Percentiles rank a stretch among this genome's conserved stretches.
phyloP scores from a whole-genome alignment of 2,113 vertebrate genomes.

The Ictalurus furcatus region DNA sequence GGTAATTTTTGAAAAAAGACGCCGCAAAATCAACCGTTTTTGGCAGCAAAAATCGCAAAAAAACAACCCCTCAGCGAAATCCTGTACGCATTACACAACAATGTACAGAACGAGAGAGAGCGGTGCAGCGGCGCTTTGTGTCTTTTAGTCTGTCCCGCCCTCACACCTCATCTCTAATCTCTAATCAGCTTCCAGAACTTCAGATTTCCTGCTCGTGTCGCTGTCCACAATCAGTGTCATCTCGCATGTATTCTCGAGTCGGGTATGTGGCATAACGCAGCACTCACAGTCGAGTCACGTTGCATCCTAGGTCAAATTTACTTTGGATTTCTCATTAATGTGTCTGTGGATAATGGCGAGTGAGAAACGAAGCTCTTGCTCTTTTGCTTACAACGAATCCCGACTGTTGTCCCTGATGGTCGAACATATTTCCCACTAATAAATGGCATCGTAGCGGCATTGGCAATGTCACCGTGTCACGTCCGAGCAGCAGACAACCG shows the following conservation, averaged over 20 bases:
- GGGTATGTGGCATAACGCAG: not conserved
- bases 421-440: not conserved
- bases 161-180: not conserved
- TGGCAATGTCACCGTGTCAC: not conserved
- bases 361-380: not conserved
- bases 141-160: not conserved
- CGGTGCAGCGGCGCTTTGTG: too few relatives aligned
- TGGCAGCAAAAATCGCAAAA: too few relatives aligned
- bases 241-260: too few relatives aligned
- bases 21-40: too few relatives aligned
- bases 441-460: not conserved
- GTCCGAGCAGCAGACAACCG: not conserved
- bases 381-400: not conserved
- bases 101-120: too few relatives aligned
- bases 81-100: too few relatives aligned
- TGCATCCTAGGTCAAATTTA: not conserved
- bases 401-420: not conserved
- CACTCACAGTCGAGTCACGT: not conserved
- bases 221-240: not conserved
- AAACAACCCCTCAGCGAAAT: too few relatives aligned
- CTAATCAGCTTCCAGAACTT: not conserved
- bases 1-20: too few relatives aligned
- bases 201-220: not conserved
- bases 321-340: not conserved
- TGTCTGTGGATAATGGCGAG: not conserved